These are phyloP conservation scores for Lycophotia porphyrea DNA, from an alignment of 2,888 invertebrate genomes.

Conservation along the genomic window DNA sequence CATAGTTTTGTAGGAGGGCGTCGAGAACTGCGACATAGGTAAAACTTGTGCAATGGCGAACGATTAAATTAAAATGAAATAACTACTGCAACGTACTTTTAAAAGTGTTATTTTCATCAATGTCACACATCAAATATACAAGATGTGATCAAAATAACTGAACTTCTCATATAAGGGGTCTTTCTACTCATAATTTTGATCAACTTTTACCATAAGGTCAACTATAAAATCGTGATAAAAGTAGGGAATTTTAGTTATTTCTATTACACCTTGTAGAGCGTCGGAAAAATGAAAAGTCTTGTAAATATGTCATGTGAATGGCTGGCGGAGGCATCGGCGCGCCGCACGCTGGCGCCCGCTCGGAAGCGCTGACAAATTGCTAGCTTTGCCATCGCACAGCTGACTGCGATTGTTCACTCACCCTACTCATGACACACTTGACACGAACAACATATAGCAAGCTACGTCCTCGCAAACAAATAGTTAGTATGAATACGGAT, in stretches of 20 bases:
- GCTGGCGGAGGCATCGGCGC: conserved; percentile 65
- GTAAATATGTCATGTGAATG: conserved; percentile 72
- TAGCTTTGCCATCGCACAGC: conserved; percentile 70
- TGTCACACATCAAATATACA: background rate
- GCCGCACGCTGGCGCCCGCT: conserved; percentile 67
- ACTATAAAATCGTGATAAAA: background rate
- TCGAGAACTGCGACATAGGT: conserved; percentile 35
- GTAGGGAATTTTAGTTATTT: background rate
- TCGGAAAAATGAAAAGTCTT: conserved; percentile 65
- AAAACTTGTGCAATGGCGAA: conserved; percentile 29
- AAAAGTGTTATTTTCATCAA: background rate
- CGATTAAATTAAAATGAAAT: conserved; percentile 28
- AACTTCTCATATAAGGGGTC: background rate
- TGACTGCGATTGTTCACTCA: conserved; percentile 72
- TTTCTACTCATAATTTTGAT: background rate
- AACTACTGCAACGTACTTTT: too few relatives aligned
- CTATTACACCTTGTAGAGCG: conserved; percentile 42
- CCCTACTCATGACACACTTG: conserved; percentile 50
- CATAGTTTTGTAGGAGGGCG: conserved; percentile 22
- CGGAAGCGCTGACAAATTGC: conserved; percentile 82
- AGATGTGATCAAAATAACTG: background rate
- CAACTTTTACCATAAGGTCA: background rate
- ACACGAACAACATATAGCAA: conserved; percentile 37
- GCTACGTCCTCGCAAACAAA: conserved; percentile 10
- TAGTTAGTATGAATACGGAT: background rate